Evolutionary conservation across 2,113 vertebrate species (phyloP).

Genomic region (Suricata suricatta): DNA sequence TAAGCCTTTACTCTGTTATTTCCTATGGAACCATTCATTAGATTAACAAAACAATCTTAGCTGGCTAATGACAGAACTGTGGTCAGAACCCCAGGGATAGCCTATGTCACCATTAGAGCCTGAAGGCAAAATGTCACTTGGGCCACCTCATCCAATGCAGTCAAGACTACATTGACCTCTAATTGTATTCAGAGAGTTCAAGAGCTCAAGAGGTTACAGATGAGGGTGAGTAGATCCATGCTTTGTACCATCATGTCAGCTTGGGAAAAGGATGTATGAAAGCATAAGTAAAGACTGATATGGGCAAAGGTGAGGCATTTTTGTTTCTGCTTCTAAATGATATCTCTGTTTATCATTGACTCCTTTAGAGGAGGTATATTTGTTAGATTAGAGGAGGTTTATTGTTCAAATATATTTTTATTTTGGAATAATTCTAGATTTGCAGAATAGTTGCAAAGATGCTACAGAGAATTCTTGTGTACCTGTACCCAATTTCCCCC

Average conservation of each 20-base stretch:
- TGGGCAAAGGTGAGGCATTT: neutral
- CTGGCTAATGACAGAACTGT: slow-evolving; percentile 74
- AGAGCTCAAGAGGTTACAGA: slow-evolving; percentile 69
- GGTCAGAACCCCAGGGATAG: slow-evolving; percentile 69
- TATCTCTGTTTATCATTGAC: neutral
- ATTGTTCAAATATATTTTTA: neutral
- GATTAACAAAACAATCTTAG: slow-evolving; percentile 82
- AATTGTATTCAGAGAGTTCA: slow-evolving; percentile 75
- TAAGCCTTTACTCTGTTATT: slow-evolving; percentile 82
- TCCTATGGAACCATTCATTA: slow-evolving; percentile 81
- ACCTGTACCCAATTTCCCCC: neutral
- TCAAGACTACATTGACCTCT: slow-evolving; percentile 78
- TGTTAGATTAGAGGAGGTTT: neutral
- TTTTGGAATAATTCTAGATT: neutral
- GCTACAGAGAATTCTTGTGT: neutral
- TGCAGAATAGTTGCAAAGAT: neutral
- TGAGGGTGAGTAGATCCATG: neutral
- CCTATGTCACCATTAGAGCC: slow-evolving; percentile 64
- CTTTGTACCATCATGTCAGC: neutral
- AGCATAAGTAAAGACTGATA: neutral
- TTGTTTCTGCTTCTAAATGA: slow-evolving; percentile 28
- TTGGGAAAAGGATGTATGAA: neutral
- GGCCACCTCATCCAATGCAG: slow-evolving; percentile 58
- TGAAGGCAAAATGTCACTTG: slow-evolving; percentile 79
- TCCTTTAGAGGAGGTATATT: neutral